These are phyloP conservation scores for Glaucomys volans DNA, from an alignment of 2,113 vertebrate species.

Conservation along the genomic window DNA sequence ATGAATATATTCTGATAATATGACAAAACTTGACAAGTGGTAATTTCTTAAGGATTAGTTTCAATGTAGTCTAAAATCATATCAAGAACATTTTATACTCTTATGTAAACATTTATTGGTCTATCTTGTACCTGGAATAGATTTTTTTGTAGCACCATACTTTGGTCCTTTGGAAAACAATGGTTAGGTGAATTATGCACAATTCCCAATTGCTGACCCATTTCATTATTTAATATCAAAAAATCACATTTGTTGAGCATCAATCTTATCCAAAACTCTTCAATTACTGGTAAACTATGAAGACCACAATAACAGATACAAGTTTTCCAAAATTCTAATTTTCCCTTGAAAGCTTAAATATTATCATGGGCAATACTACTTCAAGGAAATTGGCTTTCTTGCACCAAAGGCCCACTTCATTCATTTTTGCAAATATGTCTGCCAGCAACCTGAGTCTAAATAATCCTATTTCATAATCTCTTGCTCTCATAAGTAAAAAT, in stretches of 20 bases:
- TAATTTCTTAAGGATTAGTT: slow-evolving; percentile 41
- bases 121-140: neutral
- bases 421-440: slow-evolving; percentile 26
- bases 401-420: neutral
- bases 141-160: neutral
- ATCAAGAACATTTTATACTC: neutral
- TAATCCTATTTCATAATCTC: neutral
- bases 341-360: slow-evolving; percentile 40
- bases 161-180: neutral
- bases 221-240: neutral
- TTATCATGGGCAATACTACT: slow-evolving; percentile 6
- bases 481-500: slow-evolving; percentile 45
- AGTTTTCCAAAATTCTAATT: slow-evolving; percentile 55
- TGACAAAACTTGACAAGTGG: slow-evolving; percentile 7
- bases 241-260: neutral
- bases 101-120: neutral
- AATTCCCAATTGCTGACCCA: neutral
- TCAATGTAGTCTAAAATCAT: neutral
- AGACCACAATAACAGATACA: slow-evolving; percentile 30
- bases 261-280: slow-evolving; percentile 19
- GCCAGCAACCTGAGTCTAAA: neutral
- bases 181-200: neutral
- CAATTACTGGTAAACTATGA: neutral
- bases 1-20: slow-evolving; percentile 19
- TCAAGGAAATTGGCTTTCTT: neutral